phyloP scores from a whole-genome alignment of 1,140 invertebrate species.

The Zaprionus camerounensis region DNA sequence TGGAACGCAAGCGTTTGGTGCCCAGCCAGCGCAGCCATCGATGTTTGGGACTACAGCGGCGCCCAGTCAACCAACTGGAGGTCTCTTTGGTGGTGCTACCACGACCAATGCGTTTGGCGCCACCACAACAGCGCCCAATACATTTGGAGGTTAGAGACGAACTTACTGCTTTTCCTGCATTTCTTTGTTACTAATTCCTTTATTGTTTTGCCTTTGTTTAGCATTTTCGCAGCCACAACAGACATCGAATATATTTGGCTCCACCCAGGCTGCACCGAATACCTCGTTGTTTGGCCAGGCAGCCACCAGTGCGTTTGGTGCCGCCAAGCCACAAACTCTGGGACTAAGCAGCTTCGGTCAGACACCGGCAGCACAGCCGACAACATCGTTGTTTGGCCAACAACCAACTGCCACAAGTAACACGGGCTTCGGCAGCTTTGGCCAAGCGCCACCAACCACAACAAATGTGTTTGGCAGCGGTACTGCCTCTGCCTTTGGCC shows the following conservation, averaged over 20 bases:
- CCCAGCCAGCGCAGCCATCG: constrained; percentile 72
- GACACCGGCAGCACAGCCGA: constrained; percentile 79
- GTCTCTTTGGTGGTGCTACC: constrained; percentile 84
- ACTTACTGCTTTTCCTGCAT: neutral
- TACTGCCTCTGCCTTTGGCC: constrained; percentile 74
- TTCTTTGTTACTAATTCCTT: neutral
- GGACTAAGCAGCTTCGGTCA: constrained; percentile 86
- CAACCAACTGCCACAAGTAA: constrained; percentile 84
- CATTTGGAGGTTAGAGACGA: constrained; percentile 84
- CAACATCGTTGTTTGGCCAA: constrained; percentile 86
- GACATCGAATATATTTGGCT: constrained; percentile 72
- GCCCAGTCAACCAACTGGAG: constrained; percentile 82
- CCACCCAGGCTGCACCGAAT: constrained; percentile 55
- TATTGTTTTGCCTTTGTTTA: constrained; percentile 16
- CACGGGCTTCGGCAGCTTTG: constrained; percentile 86
- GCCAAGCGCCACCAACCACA: constrained; percentile 86
- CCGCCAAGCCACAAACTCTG: constrained; percentile 86
- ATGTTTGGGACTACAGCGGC: constrained; percentile 84
- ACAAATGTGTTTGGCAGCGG: constrained; percentile 87
- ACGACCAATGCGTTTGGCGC: constrained; percentile 85
- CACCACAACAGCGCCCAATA: constrained; percentile 84
- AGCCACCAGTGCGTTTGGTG: constrained; percentile 87
- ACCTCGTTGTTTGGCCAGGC: constrained; percentile 85
- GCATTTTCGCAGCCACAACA: constrained; percentile 76
- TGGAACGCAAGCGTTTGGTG: constrained; percentile 74